Conservation (phyloP, 2,888 invertebrate genomes). For the Stictocephala bisonia region DNA sequence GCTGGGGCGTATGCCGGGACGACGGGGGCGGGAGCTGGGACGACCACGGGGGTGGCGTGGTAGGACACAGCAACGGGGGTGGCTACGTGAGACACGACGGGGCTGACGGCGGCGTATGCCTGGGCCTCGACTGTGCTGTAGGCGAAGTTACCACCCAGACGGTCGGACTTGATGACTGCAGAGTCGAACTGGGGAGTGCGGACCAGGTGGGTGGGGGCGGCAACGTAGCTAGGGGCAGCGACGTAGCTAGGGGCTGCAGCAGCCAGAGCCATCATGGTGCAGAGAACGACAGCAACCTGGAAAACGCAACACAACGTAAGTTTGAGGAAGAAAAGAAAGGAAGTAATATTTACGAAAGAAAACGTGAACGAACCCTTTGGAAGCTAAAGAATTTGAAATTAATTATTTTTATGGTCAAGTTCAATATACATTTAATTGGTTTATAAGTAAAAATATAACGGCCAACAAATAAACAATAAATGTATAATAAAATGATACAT, state of each 20-base stretch:
- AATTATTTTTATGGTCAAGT: no score
- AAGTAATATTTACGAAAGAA: no score
- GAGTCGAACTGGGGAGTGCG: constrained; percentile 67
- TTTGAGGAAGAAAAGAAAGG: no score
- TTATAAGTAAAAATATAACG: no score
- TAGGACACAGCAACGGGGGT: constrained; percentile 64
- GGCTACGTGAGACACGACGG: constrained; percentile 63
- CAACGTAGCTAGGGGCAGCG: constrained; percentile 54
- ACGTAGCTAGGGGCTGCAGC: no score
- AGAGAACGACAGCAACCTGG: constrained; percentile 46
- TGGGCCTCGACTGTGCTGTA: constrained; percentile 69
- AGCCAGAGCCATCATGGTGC: constrained; percentile 49
- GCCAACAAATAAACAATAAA: no score
- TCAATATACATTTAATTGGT: no score
- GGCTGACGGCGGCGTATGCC: constrained; percentile 66
- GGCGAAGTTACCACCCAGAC: constrained; percentile 69
- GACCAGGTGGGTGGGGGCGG: constrained; percentile 61
- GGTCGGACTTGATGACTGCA: constrained; percentile 67
- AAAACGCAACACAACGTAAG: not conserved
- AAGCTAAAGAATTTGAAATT: not conserved
- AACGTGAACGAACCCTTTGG: no score
- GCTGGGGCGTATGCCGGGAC: not conserved
- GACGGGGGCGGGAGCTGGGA: constrained; percentile 24
- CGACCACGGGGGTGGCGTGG: constrained; percentile 58
- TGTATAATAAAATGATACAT: no score